phyloP scores from a whole-genome alignment of 1,140 invertebrate species.

The Notospermus geniculatus region DNA sequence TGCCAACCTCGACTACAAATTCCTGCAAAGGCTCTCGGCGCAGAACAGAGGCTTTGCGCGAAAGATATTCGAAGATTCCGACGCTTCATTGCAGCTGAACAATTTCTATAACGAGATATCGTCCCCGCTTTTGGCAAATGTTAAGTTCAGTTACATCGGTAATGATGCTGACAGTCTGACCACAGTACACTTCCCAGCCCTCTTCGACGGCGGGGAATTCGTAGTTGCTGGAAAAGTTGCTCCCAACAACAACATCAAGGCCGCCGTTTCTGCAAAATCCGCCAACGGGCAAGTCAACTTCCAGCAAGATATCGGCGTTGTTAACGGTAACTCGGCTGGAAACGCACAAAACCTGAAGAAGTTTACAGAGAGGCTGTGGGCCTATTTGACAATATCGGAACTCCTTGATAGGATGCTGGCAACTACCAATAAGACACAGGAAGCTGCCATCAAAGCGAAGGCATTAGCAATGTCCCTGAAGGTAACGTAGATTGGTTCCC shows the following conservation, averaged over 20 bases:
- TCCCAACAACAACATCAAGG: too few species aligned
- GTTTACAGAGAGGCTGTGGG: conserved; percentile 67
- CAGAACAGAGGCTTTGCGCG: conserved; percentile 68
- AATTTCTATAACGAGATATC: conserved; percentile 73
- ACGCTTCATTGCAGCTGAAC: conserved; percentile 68
- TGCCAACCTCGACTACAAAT: conserved; percentile 66
- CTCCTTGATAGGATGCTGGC: conserved; percentile 57
- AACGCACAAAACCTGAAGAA: conserved; percentile 2
- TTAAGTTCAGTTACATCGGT: conserved; percentile 67
- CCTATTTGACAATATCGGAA: conserved; percentile 68
- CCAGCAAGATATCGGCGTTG: too few species aligned
- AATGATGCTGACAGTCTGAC: conserved; percentile 36
- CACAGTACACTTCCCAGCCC: conserved; percentile 30
- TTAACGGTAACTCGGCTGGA: too few species aligned
- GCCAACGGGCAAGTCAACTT: too few species aligned
- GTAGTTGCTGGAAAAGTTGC: conserved; percentile 42
- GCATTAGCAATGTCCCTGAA: conserved; percentile 24
- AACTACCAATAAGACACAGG: conserved; percentile 19
- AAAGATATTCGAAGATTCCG: conserved; percentile 72
- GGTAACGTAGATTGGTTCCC: too few species aligned
- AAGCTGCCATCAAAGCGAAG: conserved; percentile 20
- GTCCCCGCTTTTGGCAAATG: conserved; percentile 68
- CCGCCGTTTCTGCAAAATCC: too few species aligned
- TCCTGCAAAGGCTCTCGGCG: conserved; percentile 66
- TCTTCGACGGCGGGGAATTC: conserved; percentile 43